Conservation (phyloP, 2,797 vertebrate genomes). For the Melanogrammus aeglefinus region DNA sequence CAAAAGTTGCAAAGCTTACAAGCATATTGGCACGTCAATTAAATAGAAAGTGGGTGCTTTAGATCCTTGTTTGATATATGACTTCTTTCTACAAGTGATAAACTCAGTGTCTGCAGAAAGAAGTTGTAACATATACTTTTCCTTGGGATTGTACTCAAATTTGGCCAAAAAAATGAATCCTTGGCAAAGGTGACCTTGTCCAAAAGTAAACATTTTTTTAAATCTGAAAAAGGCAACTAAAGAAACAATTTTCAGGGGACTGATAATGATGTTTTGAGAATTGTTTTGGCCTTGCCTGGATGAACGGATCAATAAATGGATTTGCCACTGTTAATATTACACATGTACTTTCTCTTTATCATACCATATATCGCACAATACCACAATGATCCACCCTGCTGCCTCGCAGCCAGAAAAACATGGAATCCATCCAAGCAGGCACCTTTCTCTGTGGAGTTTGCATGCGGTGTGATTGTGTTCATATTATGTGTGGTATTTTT, state of each 20-base stretch:
- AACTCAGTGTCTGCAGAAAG: not conserved
- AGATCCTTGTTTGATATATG: constrained; percentile 1
- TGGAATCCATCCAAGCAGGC: too few relatives aligned
- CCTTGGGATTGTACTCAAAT: not conserved
- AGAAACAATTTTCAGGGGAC: not conserved
- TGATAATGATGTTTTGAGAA: not conserved
- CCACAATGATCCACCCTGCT: not conserved
- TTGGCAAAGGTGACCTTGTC: not conserved
- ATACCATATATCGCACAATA: not conserved
- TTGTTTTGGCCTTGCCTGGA: not conserved
- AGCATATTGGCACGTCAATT: not conserved
- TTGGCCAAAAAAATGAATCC: not conserved
- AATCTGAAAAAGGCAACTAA: not conserved
- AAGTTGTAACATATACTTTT: not conserved
- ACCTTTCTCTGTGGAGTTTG: not conserved
- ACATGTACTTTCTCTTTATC: not conserved
- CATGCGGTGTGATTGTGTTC: not conserved
- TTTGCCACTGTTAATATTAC: not conserved
- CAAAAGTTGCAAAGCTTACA: not conserved
- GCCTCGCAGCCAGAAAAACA: too few relatives aligned
- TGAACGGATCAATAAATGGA: not conserved
- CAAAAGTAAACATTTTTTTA: not conserved
- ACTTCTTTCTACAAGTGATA: not conserved
- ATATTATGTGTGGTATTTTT: not conserved
- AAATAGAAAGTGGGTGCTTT: not conserved